A percentile compares a stretch with the other conserved stretches of the same genome.
Evolutionary conservation across 2,113 vertebrate species (phyloP).

Genomic region (Typhlomys cinereus): DNA sequence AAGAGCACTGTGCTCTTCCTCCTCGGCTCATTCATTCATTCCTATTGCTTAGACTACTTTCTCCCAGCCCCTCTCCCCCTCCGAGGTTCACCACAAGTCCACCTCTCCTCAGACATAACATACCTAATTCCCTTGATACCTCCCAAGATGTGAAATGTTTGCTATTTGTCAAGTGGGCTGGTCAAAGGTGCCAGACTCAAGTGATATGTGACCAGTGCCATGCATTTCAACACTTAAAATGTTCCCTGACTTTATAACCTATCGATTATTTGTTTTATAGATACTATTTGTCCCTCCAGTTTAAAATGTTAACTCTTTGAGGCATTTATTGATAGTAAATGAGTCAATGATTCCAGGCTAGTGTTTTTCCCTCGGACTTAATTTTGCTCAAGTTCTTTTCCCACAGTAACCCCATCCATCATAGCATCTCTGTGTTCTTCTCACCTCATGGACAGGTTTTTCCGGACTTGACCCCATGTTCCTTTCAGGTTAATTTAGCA

Average conservation of each 20-base stretch:
- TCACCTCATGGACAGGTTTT: background rate
- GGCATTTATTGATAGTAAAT: background rate
- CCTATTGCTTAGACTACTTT: background rate
- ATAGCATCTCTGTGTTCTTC: background rate
- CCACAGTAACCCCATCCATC: background rate
- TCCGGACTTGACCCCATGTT: background rate
- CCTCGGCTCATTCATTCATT: too few relatives aligned
- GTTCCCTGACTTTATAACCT: background rate
- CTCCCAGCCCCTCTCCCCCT: background rate
- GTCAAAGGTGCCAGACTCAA: background rate
- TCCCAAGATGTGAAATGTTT: background rate
- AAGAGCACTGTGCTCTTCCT: rapidly evolving
- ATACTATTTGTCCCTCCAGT: background rate
- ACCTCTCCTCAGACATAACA: background rate
- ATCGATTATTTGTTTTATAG: background rate
- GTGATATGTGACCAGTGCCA: background rate
- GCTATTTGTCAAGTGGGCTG: background rate
- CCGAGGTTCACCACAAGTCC: background rate
- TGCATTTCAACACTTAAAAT: background rate
- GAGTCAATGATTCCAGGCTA: background rate
- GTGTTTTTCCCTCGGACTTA: background rate
- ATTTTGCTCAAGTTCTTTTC: background rate
- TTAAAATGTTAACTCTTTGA: background rate
- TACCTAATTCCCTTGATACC: background rate
- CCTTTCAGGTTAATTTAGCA: background rate